Conservation (phyloP, 1,140 invertebrate species). For the Trypoxylus dichotomus region DNA sequence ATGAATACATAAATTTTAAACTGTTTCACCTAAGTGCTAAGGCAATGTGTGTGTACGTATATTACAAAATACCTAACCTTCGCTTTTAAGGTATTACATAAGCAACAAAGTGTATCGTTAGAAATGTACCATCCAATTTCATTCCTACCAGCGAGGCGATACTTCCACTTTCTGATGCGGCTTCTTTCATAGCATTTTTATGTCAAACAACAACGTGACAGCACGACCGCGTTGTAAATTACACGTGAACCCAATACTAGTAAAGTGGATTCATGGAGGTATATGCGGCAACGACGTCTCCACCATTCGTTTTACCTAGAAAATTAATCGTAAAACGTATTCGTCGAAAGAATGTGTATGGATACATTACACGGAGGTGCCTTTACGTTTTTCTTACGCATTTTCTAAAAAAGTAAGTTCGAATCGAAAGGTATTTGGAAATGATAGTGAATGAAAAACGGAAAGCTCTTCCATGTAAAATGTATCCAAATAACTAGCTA, state of each 20-base stretch:
- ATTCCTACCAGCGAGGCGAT: neutral
- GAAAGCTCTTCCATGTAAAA: too few species aligned
- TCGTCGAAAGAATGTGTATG: neutral
- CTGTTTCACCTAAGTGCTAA: too few species aligned
- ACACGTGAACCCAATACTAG: neutral
- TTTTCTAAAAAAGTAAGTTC: too few species aligned
- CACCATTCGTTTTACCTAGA: neutral
- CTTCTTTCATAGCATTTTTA: conserved; percentile 14
- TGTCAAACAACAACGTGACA: conserved; percentile 14
- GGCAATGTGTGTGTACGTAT: too few species aligned
- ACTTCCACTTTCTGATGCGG: neutral
- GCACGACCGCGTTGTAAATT: neutral
- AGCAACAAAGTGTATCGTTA: too few species aligned
- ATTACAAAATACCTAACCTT: too few species aligned
- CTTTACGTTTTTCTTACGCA: too few species aligned
- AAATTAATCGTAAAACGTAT: conserved; percentile 14
- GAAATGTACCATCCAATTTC: neutral
- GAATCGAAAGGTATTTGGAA: too few species aligned
- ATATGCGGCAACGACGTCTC: neutral
- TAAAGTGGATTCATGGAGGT: neutral
- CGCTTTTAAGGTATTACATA: too few species aligned
- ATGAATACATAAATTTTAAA: too few species aligned
- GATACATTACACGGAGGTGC: neutral
- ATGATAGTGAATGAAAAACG: too few species aligned
- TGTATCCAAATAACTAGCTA: too few species aligned